Percentiles rank a stretch among this genome's conserved stretches.
Evolutionary conservation across 2,113 vertebrate genomes (phyloP).

Genomic region (Callithrix jacchus): DNA sequence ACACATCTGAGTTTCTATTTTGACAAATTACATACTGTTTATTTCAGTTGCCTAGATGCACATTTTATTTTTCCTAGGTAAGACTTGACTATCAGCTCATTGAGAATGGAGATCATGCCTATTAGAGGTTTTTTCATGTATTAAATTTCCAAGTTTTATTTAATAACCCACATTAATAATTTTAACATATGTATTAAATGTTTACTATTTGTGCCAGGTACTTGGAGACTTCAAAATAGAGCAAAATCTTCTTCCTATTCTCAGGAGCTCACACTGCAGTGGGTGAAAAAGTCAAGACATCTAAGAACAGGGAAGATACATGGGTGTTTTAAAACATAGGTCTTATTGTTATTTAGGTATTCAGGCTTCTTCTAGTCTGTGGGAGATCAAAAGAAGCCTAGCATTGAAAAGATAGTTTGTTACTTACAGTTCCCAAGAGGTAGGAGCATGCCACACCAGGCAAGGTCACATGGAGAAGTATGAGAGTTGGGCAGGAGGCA

Average conservation of each 20-base stretch:
- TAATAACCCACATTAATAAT: not conserved
- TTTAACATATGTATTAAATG: not conserved
- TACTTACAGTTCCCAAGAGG: not conserved
- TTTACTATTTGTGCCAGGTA: not conserved
- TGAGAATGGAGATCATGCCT: not conserved
- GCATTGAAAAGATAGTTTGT: not conserved
- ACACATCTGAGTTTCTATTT: not conserved
- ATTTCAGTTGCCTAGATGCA: not conserved
- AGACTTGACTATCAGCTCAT: not conserved
- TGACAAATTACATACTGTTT: not conserved
- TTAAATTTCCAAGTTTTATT: not conserved
- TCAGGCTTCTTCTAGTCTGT: too few relatives aligned
- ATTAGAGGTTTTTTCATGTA: not conserved
- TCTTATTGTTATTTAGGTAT: not conserved
- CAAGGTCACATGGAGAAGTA: not conserved
- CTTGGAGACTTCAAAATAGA: not conserved
- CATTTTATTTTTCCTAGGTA: not conserved
- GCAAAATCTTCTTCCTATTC: not conserved
- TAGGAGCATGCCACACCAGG: not conserved
- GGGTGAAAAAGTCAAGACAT: not conserved
- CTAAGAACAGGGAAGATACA: not conserved
- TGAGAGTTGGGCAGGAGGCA: not conserved
- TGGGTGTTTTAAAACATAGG: not conserved
- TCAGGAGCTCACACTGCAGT: not conserved
- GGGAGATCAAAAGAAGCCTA: not conserved